Percentiles rank a stretch among this genome's conserved stretches.
These are phyloP conservation scores for Blastobasis lacticolella DNA, from an alignment of 2,888 invertebrate genomes.

Conservation along the genomic window DNA sequence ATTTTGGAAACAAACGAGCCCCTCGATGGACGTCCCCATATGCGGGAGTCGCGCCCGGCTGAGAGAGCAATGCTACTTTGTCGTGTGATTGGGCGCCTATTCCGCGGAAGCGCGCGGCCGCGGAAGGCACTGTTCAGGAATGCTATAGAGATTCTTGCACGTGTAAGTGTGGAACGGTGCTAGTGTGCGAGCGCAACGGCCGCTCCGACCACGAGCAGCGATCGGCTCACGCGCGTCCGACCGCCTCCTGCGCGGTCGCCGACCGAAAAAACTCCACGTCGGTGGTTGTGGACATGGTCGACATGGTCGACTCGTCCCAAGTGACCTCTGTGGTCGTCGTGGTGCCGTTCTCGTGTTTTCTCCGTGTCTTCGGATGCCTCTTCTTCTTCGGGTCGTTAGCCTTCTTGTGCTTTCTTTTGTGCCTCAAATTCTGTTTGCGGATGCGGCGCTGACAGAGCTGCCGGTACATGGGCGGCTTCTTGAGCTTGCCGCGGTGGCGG, in stretches of 20 bases:
- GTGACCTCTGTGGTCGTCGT: conserved; percentile 63
- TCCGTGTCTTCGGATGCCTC: conserved; percentile 71
- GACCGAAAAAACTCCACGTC: conserved; percentile 74
- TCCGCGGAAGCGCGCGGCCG: conserved; percentile 15
- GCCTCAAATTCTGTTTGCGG: conserved; percentile 56
- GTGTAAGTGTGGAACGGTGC: conserved; percentile 66
- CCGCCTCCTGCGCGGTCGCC: conserved; percentile 72
- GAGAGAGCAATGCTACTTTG: conserved; percentile 47
- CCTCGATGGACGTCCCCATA: conserved; percentile 18
- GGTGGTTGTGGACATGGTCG: conserved; percentile 67
- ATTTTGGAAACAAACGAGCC: no score
- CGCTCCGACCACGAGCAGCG: conserved; percentile 63
- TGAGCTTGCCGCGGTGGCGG: conserved; percentile 59
- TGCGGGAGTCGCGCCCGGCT: conserved; percentile 26
- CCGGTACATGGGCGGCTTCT: conserved; percentile 56
- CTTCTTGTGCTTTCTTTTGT: conserved; percentile 68
- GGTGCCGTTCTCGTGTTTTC: conserved; percentile 63
- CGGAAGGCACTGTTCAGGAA: conserved; percentile 21
- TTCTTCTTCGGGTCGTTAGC: conserved; percentile 65
- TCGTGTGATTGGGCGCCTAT: conserved; percentile 25
- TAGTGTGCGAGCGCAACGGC: conserved; percentile 69
- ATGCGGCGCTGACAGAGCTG: conserved; percentile 65
- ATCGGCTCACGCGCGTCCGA: conserved; percentile 66
- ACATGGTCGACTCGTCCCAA: conserved; percentile 70
- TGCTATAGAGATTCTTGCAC: conserved; percentile 49